A percentile compares a stretch with the other conserved stretches of the same genome.
These are phyloP conservation scores for Criorhina ranunculi DNA, from an alignment of 2,888 invertebrate genomes.

Conservation along the genomic window DNA sequence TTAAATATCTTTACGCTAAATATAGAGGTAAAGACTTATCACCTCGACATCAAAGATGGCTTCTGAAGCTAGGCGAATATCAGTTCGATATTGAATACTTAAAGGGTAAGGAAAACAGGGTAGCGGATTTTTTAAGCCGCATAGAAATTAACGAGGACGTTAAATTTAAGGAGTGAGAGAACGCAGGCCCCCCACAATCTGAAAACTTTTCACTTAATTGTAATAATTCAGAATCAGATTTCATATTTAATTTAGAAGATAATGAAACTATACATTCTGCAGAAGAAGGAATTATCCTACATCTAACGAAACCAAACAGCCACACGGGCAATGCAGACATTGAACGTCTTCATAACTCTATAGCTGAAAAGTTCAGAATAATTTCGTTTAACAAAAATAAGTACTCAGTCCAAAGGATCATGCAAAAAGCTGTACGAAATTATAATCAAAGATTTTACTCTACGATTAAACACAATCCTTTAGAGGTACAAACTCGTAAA, in stretches of 20 bases:
- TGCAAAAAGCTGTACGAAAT: neutral
- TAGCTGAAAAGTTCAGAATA: neutral
- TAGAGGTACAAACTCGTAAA: no score
- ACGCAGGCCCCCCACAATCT: neutral
- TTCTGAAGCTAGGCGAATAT: neutral
- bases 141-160: constrained; percentile 6
- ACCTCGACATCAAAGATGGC: neutral
- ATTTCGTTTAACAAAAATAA: no score
- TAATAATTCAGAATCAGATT: no score
- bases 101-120: neutral
- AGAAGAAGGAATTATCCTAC: neutral
- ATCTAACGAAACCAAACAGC: neutral
- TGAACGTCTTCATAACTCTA: neutral
- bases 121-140: neutral
- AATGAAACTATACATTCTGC: neutral
- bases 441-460: no score
- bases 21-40: neutral
- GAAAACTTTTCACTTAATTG: no score
- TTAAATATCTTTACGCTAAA: constrained; percentile 10
- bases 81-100: neutral
- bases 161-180: neutral
- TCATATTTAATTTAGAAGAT: neutral
- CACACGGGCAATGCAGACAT: neutral
- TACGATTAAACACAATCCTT: no score
- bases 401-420: neutral